These are phyloP conservation scores for Myotis daubentonii DNA, from an alignment of 2,797 vertebrate species.

Conservation along the genomic window DNA sequence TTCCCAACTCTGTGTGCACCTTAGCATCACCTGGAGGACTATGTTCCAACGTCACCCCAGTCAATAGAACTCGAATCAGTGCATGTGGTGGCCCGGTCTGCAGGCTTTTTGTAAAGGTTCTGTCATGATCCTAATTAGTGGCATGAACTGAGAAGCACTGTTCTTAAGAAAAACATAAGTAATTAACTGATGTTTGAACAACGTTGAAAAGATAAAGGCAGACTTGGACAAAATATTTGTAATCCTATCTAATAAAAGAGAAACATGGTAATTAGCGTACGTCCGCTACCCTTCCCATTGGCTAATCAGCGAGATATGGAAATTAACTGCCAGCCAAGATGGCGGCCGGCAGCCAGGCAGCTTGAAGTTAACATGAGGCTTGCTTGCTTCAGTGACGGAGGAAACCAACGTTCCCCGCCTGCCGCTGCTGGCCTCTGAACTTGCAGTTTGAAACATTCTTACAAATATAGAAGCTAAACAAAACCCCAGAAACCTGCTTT, in stretches of 20 bases:
- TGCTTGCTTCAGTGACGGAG: no score
- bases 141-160: not conserved
- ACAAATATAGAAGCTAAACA: no score
- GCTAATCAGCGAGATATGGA: no score
- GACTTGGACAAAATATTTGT: not conserved
- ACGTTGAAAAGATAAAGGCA: not conserved
- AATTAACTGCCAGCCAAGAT: no score
- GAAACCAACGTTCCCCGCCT: no score
- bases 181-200: not conserved
- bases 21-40: not conserved
- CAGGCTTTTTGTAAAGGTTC: not conserved
- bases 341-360: no score
- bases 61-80: not conserved
- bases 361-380: no score
- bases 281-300: no score
- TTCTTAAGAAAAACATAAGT: not conserved
- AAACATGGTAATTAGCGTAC: no score
- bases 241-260: not conserved
- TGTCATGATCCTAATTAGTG: not conserved
- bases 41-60: not conserved
- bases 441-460: no score
- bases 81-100: fast-evolving
- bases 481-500: no score
- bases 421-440: no score
- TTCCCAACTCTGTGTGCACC: not conserved